phyloP scores from a whole-genome alignment of 2,888 invertebrate genomes.

The Caenorhabditis sp. region DNA sequence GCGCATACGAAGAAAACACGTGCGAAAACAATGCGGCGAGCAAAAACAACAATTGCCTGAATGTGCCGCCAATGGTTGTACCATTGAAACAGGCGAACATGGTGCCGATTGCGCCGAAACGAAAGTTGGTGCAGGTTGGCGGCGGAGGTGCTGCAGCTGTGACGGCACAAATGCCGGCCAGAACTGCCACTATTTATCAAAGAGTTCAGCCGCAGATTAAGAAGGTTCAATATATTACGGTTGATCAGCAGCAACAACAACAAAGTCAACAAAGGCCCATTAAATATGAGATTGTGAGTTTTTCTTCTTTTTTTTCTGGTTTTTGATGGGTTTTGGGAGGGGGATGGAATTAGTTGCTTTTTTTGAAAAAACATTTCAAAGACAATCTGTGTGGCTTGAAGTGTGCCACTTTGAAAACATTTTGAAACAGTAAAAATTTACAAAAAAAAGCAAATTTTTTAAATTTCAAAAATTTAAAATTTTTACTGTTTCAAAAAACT shows the following conservation, averaged over 20 bases:
- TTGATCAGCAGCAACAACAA: constrained; percentile 1
- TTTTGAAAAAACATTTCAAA: background rate
- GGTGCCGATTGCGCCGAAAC: constrained; percentile 11
- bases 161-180: background rate
- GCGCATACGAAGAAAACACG: constrained; percentile 22
- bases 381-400: too few species aligned
- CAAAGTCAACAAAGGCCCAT: constrained; percentile 10
- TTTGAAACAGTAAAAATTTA: too few species aligned
- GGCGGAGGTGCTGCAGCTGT: background rate
- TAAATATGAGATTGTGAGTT: constrained; percentile 39
- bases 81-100: constrained; percentile 24
- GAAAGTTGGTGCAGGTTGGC: constrained; percentile 15
- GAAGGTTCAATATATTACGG: constrained; percentile 29
- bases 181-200: constrained; percentile 8
- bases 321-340: too few species aligned
- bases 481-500: too few species aligned
- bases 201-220: constrained; percentile 16
- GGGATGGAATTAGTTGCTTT: background rate
- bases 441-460: too few species aligned
- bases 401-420: too few species aligned
- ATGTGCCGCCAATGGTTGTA: constrained; percentile 36
- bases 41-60: constrained; percentile 14
- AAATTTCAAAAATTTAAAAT: too few species aligned
- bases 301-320: too few species aligned
- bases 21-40: constrained; percentile 17